A percentile compares a stretch with the other conserved stretches of the same genome.
Conservation (phyloP, 2,888 invertebrate species). For the Tenthredo amoena region DNA sequence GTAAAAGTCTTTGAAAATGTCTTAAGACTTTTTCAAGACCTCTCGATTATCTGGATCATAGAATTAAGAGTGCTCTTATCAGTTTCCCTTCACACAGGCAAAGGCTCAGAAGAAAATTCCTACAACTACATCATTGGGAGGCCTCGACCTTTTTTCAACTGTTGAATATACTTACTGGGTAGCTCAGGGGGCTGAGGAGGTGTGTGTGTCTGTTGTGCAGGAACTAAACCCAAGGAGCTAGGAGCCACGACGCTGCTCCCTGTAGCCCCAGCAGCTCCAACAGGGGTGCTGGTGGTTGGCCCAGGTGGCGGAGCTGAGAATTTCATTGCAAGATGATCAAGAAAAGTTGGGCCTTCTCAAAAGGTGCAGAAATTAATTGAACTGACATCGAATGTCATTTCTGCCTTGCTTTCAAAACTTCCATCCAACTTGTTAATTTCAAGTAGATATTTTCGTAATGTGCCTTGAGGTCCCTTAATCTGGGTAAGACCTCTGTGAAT, state of each 20-base stretch:
- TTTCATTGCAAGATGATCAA: constrained; percentile 13
- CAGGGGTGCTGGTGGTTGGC: constrained; percentile 78
- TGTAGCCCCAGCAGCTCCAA: constrained; percentile 79
- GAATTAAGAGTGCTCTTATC: not conserved
- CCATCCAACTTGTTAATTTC: not conserved
- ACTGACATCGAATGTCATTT: not conserved
- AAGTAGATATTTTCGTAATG: not conserved
- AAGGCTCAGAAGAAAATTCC: not conserved
- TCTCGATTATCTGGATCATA: not conserved
- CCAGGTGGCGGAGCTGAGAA: constrained; percentile 81
- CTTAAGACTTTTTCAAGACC: not conserved
- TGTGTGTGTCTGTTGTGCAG: constrained; percentile 79
- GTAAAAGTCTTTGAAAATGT: not conserved
- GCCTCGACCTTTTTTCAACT: not conserved
- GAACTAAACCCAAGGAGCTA: constrained; percentile 79
- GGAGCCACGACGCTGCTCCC: constrained; percentile 78
- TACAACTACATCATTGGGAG: not conserved
- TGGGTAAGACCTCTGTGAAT: not conserved
- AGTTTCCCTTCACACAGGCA: not conserved
- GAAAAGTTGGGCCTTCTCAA: not conserved
- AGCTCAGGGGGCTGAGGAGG: constrained; percentile 89
- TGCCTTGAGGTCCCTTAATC: not conserved
- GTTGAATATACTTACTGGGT: constrained; percentile 77
- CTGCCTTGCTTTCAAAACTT: not conserved
- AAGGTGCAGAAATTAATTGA: not conserved